These are phyloP conservation scores for Polylopha cassiicola DNA, from an alignment of 2,888 invertebrate species.

Conservation along the genomic window DNA sequence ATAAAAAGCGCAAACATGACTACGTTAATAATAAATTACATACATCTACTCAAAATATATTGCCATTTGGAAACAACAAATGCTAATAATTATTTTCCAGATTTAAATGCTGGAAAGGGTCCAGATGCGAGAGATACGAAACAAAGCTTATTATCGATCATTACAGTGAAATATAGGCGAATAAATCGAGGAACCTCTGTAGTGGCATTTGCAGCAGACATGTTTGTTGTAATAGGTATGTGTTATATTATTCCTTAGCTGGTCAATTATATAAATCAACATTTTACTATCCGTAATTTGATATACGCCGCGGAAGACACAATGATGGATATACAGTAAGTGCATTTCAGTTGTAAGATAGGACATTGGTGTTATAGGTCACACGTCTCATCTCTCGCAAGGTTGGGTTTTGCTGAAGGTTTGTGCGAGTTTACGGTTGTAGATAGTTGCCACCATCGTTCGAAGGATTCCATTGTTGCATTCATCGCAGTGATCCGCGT, in stretches of 20 bases:
- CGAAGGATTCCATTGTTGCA: conserved; percentile 72
- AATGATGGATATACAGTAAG: conserved; percentile 28
- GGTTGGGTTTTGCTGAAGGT: conserved; percentile 47
- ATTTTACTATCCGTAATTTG: conserved; percentile 29
- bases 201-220: conserved; percentile 27
- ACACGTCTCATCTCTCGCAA: conserved; percentile 26
- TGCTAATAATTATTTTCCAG: conserved; percentile 53
- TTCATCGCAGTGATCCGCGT: conserved; percentile 70
- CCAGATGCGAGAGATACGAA: conserved; percentile 32
- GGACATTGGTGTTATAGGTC: conserved; percentile 18
- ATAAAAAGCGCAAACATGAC: conserved; percentile 58
- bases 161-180: conserved; percentile 43
- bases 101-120: conserved; percentile 43
- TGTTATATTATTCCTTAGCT: conserved; percentile 24
- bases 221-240: conserved; percentile 28
- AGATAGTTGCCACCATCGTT: conserved; percentile 72
- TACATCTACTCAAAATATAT: conserved; percentile 48
- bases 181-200: conserved; percentile 39
- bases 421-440: conserved; percentile 53
- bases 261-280: conserved; percentile 27
- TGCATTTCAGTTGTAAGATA: conserved; percentile 25
- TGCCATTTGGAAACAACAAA: conserved; percentile 55
- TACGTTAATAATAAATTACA: conserved; percentile 62
- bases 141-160: conserved; percentile 47
- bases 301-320: conserved; percentile 12